Evolutionary conservation across 2,113 vertebrate species (phyloP), one percentile per base, ranked within the genome.

Genomic region (Edolisoma coerulescens): DNA sequence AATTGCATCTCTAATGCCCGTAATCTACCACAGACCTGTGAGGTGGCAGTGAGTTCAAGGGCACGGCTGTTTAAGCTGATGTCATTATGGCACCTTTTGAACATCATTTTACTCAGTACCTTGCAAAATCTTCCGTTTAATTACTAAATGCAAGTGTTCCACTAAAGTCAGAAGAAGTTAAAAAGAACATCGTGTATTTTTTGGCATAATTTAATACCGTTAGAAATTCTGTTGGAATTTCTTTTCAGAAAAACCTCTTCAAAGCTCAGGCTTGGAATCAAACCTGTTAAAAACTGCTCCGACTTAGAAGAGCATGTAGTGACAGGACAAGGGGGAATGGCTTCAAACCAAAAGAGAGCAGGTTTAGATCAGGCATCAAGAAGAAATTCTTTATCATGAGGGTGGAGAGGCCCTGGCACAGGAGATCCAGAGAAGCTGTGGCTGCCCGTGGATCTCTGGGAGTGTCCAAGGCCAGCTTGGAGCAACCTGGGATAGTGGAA

Each of bases 11-110:
- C 30, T 53, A 86, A 54, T 33, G 83, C 26, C 59, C 0, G 0
- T 16, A 53, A 16, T 59, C n/a, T 13, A 65, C 52, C 17, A 37
- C 41, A 27, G 64, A 42, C 23, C 75, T 53, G 59, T 5, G 61
- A 93, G 91, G 87, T 3, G 14, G 57, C 21, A 70, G 4, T 2
- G n/a, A 95, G 91, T 85, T 93, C 93, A 92, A 95, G 95, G 86
- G 63, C 78, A 64, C 3, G 5, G 32, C 67, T 76, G 22, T 69
- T 87, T 47, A 52, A 94, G 54, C 30, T 54, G n/a, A 28, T 57
- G 41, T 16, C 71, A 92, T 73, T 47, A 79, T 4, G 4, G 41
- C 54, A 84, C 74, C 7, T 28, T 82, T 75, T 92, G 54, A 70
- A 54, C 44, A 49, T n/a, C 52, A 22, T 61, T 74, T 91, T 19